A percentile compares a stretch with the other conserved stretches of the same genome.
These are phyloP conservation scores for Leptopilina boulardi DNA, from an alignment of 1,140 invertebrate genomes.

Conservation along the genomic window DNA sequence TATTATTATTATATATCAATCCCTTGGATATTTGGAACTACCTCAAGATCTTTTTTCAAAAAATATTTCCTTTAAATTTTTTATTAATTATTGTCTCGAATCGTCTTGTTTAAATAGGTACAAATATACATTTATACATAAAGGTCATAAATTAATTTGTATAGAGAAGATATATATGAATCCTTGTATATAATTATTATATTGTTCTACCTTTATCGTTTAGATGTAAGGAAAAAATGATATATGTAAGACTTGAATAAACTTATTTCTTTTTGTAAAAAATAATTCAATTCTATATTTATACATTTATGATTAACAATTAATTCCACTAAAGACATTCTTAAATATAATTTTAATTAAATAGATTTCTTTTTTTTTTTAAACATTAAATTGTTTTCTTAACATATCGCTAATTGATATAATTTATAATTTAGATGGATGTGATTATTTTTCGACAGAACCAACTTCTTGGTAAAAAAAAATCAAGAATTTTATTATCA, in stretches of 20 bases:
- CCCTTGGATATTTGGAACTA: background rate
- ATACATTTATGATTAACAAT: background rate
- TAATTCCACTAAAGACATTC: constrained; percentile 30
- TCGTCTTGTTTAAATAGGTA: constrained; percentile 57
- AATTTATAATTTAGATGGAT: constrained; percentile 28
- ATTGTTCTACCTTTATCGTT: constrained; percentile 62
- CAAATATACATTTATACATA: constrained; percentile 58
- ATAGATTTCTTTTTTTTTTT: no score
- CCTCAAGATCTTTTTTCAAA: background rate
- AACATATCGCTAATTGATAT: background rate
- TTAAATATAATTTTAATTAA: background rate
- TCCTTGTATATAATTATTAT: constrained; percentile 59
- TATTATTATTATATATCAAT: background rate
- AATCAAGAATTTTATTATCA: constrained; percentile 71
- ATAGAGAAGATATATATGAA: constrained; percentile 62
- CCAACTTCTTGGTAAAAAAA: constrained; percentile 79
- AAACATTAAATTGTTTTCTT: no score
- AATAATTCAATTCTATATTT: constrained; percentile 36
- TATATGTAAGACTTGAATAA: constrained; percentile 69
- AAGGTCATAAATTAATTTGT: constrained; percentile 63
- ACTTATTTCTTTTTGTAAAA: constrained; percentile 64
- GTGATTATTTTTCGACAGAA: constrained; percentile 66
- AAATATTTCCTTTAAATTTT: background rate
- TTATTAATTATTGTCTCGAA: constrained; percentile 38
- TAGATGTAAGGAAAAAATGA: constrained; percentile 50